These are phyloP conservation scores for Anser brachyrhynchus DNA, from an alignment of 2,113 vertebrate genomes.

Conservation along the genomic window DNA sequence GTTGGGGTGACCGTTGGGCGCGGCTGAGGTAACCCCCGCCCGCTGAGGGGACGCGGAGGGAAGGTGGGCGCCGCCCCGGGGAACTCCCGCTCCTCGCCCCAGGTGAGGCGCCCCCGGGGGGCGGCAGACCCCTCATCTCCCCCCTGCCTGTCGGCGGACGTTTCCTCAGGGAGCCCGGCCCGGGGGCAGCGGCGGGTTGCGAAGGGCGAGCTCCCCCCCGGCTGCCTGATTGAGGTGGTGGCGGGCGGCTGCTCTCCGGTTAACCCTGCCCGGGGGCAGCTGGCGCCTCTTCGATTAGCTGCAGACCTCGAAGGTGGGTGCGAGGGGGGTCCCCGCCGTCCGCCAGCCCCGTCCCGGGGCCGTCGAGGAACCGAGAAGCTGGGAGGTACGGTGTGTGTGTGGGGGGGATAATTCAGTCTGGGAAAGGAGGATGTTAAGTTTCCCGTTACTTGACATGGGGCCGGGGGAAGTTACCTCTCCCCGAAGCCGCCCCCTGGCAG, in stretches of 20 bases:
- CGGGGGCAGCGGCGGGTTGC: fast-evolving
- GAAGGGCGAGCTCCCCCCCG: background rate
- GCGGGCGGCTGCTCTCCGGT: background rate
- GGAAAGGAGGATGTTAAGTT: background rate
- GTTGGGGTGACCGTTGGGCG: background rate
- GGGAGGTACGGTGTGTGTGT: background rate
- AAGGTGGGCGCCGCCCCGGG: background rate
- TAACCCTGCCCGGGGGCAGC: background rate
- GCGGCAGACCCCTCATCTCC: fast-evolving
- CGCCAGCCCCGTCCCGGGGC: background rate
- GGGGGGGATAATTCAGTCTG: background rate
- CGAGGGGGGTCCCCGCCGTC: background rate
- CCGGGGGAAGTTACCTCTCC: background rate
- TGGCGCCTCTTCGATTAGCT: background rate
- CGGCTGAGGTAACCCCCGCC: background rate
- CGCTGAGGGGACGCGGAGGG: background rate
- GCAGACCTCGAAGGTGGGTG: background rate
- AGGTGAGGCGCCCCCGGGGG: background rate
- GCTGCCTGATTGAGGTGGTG: background rate
- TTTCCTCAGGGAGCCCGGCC: too few species aligned
- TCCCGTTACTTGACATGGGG: conserved; percentile 10
- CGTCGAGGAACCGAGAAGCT: background rate
- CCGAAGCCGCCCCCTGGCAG: conserved; percentile 7
- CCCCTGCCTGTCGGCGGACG: too few species aligned
- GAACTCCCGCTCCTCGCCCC: background rate